These are phyloP conservation scores for Aphidius ervi DNA, from an alignment of 1,140 invertebrate genomes.

Conservation along the genomic window DNA sequence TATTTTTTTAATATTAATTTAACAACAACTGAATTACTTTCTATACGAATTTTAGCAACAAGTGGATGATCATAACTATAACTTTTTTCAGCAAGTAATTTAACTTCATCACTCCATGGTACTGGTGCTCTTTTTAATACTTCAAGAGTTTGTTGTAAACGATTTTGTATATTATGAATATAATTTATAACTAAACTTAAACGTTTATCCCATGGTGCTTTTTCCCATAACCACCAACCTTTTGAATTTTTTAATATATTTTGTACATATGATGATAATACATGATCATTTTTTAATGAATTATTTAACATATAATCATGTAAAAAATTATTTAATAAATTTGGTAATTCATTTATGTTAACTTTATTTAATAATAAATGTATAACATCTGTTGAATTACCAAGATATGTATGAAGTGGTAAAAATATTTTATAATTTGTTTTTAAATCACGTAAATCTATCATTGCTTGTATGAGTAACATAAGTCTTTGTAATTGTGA, in stretches of 20 bases:
- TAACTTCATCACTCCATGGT: conserved; percentile 40
- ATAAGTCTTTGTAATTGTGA: conserved; percentile 31
- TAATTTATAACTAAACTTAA: conserved; percentile 33
- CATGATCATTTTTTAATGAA: conserved; percentile 37
- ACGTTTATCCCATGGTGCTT: conserved; percentile 41
- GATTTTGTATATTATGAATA: conserved; percentile 38
- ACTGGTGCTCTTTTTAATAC: conserved; percentile 41
- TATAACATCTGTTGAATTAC: conserved; percentile 34
- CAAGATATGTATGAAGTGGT: conserved; percentile 34
- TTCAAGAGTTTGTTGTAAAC: conserved; percentile 35
- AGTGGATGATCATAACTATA: conserved; percentile 34
- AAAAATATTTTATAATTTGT: conserved; percentile 36
- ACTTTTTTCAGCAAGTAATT: conserved; percentile 32
- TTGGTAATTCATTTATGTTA: conserved; percentile 31
- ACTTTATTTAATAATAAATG: conserved; percentile 37
- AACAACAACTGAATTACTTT: conserved; percentile 33
- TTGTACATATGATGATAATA: conserved; percentile 37
- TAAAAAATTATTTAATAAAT: conserved; percentile 37
- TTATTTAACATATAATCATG: conserved; percentile 40
- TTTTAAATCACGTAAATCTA: conserved; percentile 38
- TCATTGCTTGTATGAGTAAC: conserved; percentile 32
- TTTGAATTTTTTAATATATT: conserved; percentile 35
- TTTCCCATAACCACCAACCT: conserved; percentile 41
- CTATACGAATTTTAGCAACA: conserved; percentile 34
- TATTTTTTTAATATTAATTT: conserved; percentile 45